Evolutionary conservation across 2,888 invertebrate genomes (phyloP).

Genomic region (Stratiomys singularior): DNA sequence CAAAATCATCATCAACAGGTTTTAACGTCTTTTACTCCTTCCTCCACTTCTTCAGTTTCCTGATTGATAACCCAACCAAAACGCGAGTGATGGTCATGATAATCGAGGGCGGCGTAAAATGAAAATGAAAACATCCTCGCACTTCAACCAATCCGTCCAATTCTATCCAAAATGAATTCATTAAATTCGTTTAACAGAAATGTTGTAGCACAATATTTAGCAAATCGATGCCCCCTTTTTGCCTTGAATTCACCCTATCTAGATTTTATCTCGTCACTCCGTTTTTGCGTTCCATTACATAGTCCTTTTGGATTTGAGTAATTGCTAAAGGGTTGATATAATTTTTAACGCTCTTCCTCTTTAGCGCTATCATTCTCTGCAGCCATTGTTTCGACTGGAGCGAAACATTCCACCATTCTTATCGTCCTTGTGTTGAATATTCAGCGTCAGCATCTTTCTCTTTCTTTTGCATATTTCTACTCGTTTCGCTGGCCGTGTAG

Average conservation of each 20-base stretch:
- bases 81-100: neutral
- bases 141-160: neutral
- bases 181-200: slow-evolving; percentile 18
- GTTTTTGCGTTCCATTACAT: neutral
- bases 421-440: neutral
- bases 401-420: too few relatives aligned
- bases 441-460: neutral
- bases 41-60: neutral
- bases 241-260: neutral
- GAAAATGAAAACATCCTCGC: slow-evolving; percentile 7
- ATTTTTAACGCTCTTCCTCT: neutral
- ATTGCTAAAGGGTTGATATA: slow-evolving; percentile 23
- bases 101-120: neutral
- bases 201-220: slow-evolving; percentile 5
- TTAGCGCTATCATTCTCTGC: neutral
- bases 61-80: neutral
- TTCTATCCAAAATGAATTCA: slow-evolving; percentile 18
- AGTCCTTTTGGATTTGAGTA: slow-evolving; percentile 29
- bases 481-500: neutral
- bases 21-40: too few relatives aligned
- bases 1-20: too few relatives aligned
- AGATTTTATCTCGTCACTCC: neutral
- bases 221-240: neutral
- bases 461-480: neutral
- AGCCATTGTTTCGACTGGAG: neutral